Conservation (phyloP, 2,113 vertebrate genomes). For the Phyllostomus hastatus region DNA sequence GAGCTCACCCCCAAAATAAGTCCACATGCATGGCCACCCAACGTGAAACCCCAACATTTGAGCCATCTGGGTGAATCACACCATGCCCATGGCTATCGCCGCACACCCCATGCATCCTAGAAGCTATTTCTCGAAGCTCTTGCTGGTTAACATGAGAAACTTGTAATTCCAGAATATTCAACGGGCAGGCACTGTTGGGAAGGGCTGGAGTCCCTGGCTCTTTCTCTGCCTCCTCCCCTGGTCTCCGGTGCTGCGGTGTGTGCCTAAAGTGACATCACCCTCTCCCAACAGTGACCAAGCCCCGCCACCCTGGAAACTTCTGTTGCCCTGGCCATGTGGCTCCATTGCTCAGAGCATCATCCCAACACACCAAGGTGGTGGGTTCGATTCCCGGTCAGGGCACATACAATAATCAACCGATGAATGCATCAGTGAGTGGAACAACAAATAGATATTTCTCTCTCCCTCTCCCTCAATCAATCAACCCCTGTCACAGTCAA, state of each 20-base stretch:
- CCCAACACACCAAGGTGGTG: too few species aligned
- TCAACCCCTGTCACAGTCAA: not conserved
- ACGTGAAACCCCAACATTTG: not conserved
- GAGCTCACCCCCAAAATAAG: not conserved
- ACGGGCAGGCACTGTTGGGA: too few species aligned
- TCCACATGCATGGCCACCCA: accelerated
- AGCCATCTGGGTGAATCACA: not conserved
- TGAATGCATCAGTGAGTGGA: too few species aligned
- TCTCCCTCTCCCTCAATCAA: too few species aligned
- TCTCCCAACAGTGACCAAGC: not conserved
- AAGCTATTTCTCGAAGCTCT: not conserved
- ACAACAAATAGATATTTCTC: too few species aligned
- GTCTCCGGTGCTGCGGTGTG: not conserved
- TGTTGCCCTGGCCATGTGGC: too few species aligned
- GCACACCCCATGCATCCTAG: not conserved
- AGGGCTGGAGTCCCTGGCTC: too few species aligned
- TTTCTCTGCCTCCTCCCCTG: not conserved
- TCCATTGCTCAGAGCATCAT: too few species aligned
- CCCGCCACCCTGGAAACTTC: not conserved
- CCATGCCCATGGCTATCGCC: not conserved
- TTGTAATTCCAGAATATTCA: not conserved
- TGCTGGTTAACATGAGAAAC: not conserved
- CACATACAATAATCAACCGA: too few species aligned
- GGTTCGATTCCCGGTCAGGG: too few species aligned
- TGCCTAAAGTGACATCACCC: not conserved